Evolutionary conservation across 2,797 vertebrate genomes (phyloP).

Genomic region (Enteromius thamalakanensis): DNA sequence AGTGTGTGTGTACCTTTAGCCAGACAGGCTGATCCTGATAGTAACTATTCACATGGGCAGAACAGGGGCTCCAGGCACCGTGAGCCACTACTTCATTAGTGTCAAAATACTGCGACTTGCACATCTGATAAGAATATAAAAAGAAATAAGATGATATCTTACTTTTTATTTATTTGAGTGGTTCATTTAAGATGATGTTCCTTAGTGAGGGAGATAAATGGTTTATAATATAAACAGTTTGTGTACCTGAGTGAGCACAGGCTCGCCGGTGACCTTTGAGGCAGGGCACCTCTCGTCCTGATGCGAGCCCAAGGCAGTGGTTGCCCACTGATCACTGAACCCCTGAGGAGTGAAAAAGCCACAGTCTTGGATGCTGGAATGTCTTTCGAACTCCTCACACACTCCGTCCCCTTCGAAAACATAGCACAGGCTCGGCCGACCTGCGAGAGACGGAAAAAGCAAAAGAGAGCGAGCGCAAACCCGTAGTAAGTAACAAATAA

Average conservation of each 20-base stretch:
- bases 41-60: slow-evolving; percentile 64
- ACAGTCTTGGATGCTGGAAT: slow-evolving; percentile 84
- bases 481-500: slow-evolving; percentile 34
- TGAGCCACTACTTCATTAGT: slow-evolving; percentile 69
- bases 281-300: slow-evolving; percentile 85
- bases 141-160: not conserved
- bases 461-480: not conserved
- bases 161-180: not conserved
- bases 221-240: not conserved
- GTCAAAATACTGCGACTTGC: slow-evolving; percentile 77
- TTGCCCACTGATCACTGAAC: slow-evolving; percentile 89
- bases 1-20: slow-evolving; percentile 82
- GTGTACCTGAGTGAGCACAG: slow-evolving; percentile 77
- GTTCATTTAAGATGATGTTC: not conserved
- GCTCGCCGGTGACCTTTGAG: slow-evolving; percentile 84
- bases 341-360: slow-evolving; percentile 86
- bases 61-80: slow-evolving; percentile 87
- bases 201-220: not conserved
- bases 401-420: slow-evolving; percentile 85
- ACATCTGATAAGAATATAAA: slow-evolving; percentile 76
- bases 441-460: slow-evolving; percentile 69
- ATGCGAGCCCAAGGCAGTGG: slow-evolving; percentile 81
- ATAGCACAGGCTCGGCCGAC: slow-evolving; percentile 92
- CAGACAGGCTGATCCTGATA: slow-evolving; percentile 77
- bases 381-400: slow-evolving; percentile 88